Evolutionary conservation across 2,113 vertebrate genomes (phyloP), one percentile per base, ranked within the genome.

Genomic region (Delphinapterus leucas): DNA sequence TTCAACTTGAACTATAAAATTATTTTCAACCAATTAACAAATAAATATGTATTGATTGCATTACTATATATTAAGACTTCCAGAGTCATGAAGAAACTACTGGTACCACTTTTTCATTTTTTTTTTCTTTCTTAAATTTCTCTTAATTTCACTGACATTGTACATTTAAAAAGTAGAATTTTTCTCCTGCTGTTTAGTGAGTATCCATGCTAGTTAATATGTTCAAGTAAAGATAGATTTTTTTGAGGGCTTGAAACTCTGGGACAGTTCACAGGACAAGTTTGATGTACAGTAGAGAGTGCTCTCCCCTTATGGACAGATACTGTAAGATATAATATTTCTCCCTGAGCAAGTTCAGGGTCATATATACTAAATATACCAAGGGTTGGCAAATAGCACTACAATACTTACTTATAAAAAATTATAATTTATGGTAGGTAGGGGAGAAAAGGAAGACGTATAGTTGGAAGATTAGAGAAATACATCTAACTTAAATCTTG

Each of bases 381-480:
- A 91, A 88, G 0, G 8, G 0, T 67, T 93, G 28, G 15, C 55
- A 73, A 36, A 87, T 85, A 92, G 88, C 41, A 88, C 92, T 60
- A 81, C 49, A 96, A 60, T 80, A 77, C 38, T 79, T 74, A 67
- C 70, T 90, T 38, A 4, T 44, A 47, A 36, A 58, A 95, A 93
- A 89, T 8, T 93, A 18, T 86, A 73, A 85, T 74, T 95, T 71
- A 41, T 82, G 3, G 1, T 28, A 17, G 2, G 58, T 25, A 41
- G 49, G 53, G 26, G 5, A 58, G 47, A 7, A 79, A 5, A 3
- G 36, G 26, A 47, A 21, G 83, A 93, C 79, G 23, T 14, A 87
- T 86, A 95, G 88, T 21, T 67, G 71, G 47, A 95, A 77, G 41
- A 76, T 71, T 85, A 65, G 21, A 94, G 68, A 92, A 90, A 86